Conservation (phyloP, 1,140 invertebrate genomes). For the Leptonema lineaticorne region DNA sequence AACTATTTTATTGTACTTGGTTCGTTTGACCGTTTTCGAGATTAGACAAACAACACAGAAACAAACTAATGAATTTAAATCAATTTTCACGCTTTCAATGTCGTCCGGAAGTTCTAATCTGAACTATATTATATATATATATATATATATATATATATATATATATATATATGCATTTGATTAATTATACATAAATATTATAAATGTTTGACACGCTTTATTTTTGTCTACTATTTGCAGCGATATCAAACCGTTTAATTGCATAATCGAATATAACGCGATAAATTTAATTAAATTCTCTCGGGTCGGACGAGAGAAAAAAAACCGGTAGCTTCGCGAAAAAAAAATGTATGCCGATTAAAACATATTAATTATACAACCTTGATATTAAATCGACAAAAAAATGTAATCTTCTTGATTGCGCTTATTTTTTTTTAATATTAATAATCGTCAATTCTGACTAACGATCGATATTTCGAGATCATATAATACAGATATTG, state of each 20-base stretch:
- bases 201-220: neutral
- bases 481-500: conserved; percentile 5
- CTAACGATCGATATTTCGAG: neutral
- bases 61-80: too few species aligned
- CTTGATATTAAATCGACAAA: neutral
- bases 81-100: too few species aligned
- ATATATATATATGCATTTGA: neutral
- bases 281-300: too few species aligned
- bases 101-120: too few species aligned
- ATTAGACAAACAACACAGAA: too few species aligned
- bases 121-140: too few species aligned
- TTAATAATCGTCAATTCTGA: neutral
- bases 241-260: too few species aligned
- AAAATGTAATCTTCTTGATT: neutral
- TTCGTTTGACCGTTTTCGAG: too few species aligned
- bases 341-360: neutral
- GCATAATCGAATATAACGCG: too few species aligned
- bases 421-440: neutral
- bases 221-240: too few species aligned
- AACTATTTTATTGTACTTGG: too few species aligned
- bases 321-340: neutral
- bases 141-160: neutral
- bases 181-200: neutral
- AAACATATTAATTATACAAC: neutral
- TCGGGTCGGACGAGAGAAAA: too few species aligned